Base-by-base conservation (phyloP, 2,113 vertebrate species). In the Tenrec ecaudatus region DNA sequence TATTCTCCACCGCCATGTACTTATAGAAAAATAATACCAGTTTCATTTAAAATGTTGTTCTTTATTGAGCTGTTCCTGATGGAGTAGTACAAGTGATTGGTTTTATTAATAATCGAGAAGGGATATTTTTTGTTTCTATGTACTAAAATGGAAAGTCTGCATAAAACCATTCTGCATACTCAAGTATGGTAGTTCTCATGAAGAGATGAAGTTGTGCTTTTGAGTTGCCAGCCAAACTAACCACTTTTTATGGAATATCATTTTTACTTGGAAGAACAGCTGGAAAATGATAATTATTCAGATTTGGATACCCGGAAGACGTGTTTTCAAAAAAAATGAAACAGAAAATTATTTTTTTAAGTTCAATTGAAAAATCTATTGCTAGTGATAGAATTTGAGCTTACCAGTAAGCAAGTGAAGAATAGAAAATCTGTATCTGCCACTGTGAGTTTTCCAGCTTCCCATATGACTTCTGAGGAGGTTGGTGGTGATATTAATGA, bases 171-270 rank as follows among this genome's bases (percentile, higher is more conserved):
- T n/a, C 33, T n/a, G 20, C 20, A 20, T 9, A 2, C 57, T 16
- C 16, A 62, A 36, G 47, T 36, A 4, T 6, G 40, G 23, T 4
- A 6, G 0, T 10, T 27, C 0, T 29, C 10, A 31, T 0, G 1
- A 62, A 62, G 53, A 85, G 82, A 73, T 7, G 29, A 10, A 19
- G 33, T 6, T 31, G 2, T 60, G 19, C 11, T 1, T 25, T 27
- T 58, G 91, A 93, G 80, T 89, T 95, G 14, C 75, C 20, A 94
- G 93, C 84, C 96, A 75, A 89, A 93, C 84, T 92, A 60, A 75
- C 80, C 77, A 33, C 40, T 66, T 60, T 4, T n/a, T 17, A 15
- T 0, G 12, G 12, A 83, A 23, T 4, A 20, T 5, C 1, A 22
- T 60, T 31, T 84, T 43, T 43, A n/a, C 23, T 12, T n/a, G 29